These are phyloP conservation scores for Steinernema scapterisci DNA, from an alignment of 2,888 invertebrate genomes.

Conservation along the genomic window DNA sequence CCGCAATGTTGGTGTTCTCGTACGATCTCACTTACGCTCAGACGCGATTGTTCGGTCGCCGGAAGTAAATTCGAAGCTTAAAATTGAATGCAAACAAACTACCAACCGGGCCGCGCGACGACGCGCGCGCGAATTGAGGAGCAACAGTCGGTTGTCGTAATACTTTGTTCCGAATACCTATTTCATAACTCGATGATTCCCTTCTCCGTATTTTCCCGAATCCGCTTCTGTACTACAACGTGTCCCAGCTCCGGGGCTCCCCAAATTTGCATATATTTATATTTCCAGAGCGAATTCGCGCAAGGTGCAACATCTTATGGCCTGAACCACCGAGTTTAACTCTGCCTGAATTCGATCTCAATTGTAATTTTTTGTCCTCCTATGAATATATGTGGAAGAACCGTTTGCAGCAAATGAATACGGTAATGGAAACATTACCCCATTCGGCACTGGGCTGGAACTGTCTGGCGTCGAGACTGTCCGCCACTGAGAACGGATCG, in stretches of 20 bases:
- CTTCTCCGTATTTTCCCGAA: not conserved
- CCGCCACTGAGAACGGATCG: conserved; percentile 9
- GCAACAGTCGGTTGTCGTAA: conserved; percentile 9
- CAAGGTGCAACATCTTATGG: conserved; percentile 5
- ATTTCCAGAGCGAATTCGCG: not conserved
- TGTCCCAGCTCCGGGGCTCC: no score
- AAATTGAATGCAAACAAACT: conserved; percentile 32
- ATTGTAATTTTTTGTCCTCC: not conserved
- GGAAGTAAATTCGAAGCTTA: conserved; percentile 32
- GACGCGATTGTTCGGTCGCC: conserved; percentile 28
- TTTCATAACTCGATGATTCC: not conserved
- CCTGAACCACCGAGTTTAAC: not conserved
- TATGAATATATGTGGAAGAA: not conserved
- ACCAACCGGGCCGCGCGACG: conserved; percentile 10
- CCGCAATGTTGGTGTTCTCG: not conserved
- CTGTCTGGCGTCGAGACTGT: conserved; percentile 20
- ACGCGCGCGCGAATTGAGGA: not conserved
- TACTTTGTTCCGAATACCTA: not conserved
- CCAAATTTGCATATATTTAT: no score
- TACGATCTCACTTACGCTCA: not conserved
- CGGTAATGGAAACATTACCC: conserved; percentile 30
- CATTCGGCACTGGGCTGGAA: conserved; percentile 29
- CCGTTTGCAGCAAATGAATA: conserved; percentile 14
- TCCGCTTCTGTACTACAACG: not conserved
- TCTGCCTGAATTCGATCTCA: conserved; percentile 5